phyloP scores from a whole-genome alignment of 2,888 invertebrate genomes.

The Eilema caniola region DNA sequence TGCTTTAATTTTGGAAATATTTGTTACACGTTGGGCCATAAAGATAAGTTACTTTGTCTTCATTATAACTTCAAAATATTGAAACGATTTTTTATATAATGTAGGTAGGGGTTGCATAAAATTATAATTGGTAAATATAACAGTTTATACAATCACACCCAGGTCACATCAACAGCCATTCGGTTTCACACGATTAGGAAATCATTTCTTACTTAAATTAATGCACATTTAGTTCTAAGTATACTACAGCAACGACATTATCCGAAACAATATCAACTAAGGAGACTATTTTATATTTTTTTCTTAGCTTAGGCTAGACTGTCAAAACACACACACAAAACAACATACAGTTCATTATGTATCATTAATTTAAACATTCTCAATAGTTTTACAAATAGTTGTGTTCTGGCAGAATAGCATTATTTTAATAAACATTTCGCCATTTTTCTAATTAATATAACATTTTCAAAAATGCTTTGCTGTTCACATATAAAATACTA shows the following conservation, averaged over 20 bases:
- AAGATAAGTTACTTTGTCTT: constrained; percentile 29
- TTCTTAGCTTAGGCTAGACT: constrained; percentile 84
- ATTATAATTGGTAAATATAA: constrained; percentile 74
- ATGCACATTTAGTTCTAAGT: constrained; percentile 71
- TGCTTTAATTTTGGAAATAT: constrained; percentile 13
- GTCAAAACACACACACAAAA: constrained; percentile 80
- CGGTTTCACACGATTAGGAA: constrained; percentile 67
- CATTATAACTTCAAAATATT: constrained; percentile 20
- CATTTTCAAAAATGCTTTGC: background rate
- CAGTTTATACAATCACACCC: constrained; percentile 78
- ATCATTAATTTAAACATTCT: constrained; percentile 30
- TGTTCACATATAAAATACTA: background rate
- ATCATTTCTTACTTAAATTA: constrained; percentile 63
- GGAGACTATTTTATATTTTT: constrained; percentile 72
- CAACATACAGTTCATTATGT: constrained; percentile 43
- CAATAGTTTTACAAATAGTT: constrained; percentile 56
- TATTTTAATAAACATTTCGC: constrained; percentile 66
- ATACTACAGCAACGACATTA: constrained; percentile 58
- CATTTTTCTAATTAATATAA: constrained; percentile 69
- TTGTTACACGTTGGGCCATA: constrained; percentile 44
- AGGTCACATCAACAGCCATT: constrained; percentile 84
- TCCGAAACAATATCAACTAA: constrained; percentile 55
- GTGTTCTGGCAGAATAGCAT: constrained; percentile 84
- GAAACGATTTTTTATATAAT: constrained; percentile 22
- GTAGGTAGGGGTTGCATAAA: constrained; percentile 67